Evolutionary conservation across 1,140 invertebrate genomes (phyloP), one percentile per base, ranked within the genome.

Genomic region (Myzus persicae): DNA sequence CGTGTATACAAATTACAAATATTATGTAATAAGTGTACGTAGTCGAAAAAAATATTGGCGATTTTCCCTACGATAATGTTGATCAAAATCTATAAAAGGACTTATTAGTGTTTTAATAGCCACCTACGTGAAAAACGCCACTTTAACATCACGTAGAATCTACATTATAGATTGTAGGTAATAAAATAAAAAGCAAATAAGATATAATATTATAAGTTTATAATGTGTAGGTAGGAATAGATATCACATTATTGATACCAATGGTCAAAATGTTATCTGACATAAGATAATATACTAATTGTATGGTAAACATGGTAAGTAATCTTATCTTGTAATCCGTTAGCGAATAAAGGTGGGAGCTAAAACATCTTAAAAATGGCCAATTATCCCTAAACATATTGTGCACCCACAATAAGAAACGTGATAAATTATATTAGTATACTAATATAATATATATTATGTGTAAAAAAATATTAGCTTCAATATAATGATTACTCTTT

Each of bases 301-400:
- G 51, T 90, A 26, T 26, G 20, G 38, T 42, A n/a, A 42, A 36
- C 40, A 38, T 26, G 36, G 51, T 31, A 40, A 31, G n/a, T 67
- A 90, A 90, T 90, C 51, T 90, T n/a, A 42, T 90, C 54, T 42
- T 31, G 51, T 90, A 67, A 90, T 90, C 89, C 51, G 54, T 42
- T 67, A 59, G 89, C 51, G 54, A 90, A 67, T 42, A 26, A 7
- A 90, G 59, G 89, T 90, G 89, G 89, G 89, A 90, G 38, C 51
- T 20, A 31, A 59, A 40, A 59, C 51, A 9, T 59, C 38, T 44
- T 54, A 36, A 67, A 90, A 90, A 90, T 90, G 40, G 89, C 89
- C 89, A 90, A 90, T 67, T 90, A 90, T 67, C 38, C 38, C 26
- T 4, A 3, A 44, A 67, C 26, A 51, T 48, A 48, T 48, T 48